Evolutionary conservation across 2,797 vertebrate species (phyloP).

Genomic region (Telmatherina bonti): DNA sequence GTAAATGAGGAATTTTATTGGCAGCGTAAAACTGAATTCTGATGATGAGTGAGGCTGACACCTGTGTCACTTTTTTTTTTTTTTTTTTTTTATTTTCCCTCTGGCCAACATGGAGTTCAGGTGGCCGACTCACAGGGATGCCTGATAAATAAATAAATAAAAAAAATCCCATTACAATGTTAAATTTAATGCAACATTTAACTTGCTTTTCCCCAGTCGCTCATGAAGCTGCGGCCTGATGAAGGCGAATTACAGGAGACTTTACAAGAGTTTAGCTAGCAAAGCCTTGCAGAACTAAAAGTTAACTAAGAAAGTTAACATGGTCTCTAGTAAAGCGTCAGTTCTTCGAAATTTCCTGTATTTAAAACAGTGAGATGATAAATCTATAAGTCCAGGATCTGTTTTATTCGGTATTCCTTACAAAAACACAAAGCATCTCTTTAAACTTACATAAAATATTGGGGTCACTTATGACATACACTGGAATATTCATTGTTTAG

Average conservation of each 20-base stretch:
- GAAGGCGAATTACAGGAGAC: slow-evolving; percentile 35
- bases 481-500: too few relatives aligned
- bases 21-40: slow-evolving; percentile 60
- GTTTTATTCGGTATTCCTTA: too few relatives aligned
- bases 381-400: too few relatives aligned
- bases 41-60: slow-evolving; percentile 63
- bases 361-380: too few relatives aligned
- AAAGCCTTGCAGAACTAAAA: background rate
- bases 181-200: slow-evolving; percentile 53
- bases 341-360: too few relatives aligned
- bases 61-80: slow-evolving; percentile 66
- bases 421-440: too few relatives aligned
- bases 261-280: slow-evolving; percentile 6
- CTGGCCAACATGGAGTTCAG: slow-evolving; percentile 44
- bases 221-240: slow-evolving; percentile 41
- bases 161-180: slow-evolving; percentile 9
- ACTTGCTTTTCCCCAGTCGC: slow-evolving; percentile 14
- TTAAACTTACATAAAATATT: too few relatives aligned
- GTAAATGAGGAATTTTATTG: slow-evolving; percentile 51
- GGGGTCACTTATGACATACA: too few relatives aligned
- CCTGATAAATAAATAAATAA: slow-evolving; percentile 50
- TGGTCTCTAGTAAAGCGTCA: background rate
- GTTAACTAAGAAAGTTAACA: too few relatives aligned
- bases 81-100: slow-evolving; percentile 69
- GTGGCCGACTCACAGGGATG: slow-evolving; percentile 46